phyloP scores from a whole-genome alignment of 2,113 vertebrate species.

The Pristiophorus japonicus region DNA sequence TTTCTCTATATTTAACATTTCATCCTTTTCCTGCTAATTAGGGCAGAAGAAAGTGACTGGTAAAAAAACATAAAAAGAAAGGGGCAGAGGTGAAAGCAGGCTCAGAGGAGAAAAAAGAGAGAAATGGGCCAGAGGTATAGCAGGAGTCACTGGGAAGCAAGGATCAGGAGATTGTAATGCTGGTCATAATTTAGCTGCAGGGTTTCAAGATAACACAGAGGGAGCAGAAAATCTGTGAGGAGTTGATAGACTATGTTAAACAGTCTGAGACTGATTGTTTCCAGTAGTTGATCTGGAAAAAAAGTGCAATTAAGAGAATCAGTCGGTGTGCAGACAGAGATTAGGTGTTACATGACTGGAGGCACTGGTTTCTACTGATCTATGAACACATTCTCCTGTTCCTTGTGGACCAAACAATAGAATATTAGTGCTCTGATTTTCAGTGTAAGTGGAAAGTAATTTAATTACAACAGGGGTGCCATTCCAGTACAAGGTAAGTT shows the following conservation, averaged over 20 bases:
- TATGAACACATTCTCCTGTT: slow-evolving; percentile 2
- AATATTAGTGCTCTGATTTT: slow-evolving; percentile 25
- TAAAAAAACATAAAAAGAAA: not conserved
- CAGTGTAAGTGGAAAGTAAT: slow-evolving; percentile 27
- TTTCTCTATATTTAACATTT: slow-evolving; percentile 16
- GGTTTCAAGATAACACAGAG: not conserved
- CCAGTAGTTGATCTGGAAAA: slow-evolving; percentile 15
- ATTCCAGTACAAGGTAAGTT: not conserved
- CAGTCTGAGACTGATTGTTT: slow-evolving; percentile 34
- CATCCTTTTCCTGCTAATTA: slow-evolving; percentile 8
- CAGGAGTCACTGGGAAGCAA: not conserved
- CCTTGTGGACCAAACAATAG: slow-evolving; percentile 25
- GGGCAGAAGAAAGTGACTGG: slow-evolving; percentile 18
- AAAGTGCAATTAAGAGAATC: slow-evolving; percentile 37
- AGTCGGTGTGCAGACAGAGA: slow-evolving; percentile 30
- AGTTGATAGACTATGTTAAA: not conserved
- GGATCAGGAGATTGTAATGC: not conserved
- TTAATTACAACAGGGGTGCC: slow-evolving; percentile 23
- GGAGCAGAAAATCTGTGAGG: slow-evolving; percentile 30
- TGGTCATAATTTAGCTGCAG: slow-evolving; percentile 26
- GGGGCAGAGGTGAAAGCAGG: slow-evolving; percentile 17
- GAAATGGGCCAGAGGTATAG: not conserved
- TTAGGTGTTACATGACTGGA: slow-evolving; percentile 31
- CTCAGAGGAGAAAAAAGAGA: slow-evolving; percentile 9
- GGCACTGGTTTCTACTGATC: slow-evolving; percentile 15